Evolutionary conservation across 2,888 invertebrate genomes (phyloP), one percentile per base, ranked within the genome.

Genomic region (Athripsodes cinereus): DNA sequence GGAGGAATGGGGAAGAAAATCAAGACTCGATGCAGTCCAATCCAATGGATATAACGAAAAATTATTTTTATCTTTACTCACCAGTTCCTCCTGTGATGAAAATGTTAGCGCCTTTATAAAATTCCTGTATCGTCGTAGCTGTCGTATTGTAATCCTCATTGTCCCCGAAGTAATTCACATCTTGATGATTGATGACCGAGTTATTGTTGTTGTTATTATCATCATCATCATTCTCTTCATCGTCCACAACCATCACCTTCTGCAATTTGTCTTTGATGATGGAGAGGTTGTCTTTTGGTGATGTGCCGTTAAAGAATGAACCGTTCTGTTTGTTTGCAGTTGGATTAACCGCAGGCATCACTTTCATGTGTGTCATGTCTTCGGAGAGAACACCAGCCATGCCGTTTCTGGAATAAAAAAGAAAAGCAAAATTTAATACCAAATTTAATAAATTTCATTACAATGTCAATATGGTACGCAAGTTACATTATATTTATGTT

Each of bases 31-130:
- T n/a, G n/a, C n/a, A n/a, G n/a, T n/a, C n/a, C n/a, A n/a, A n/a
- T n/a, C n/a, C n/a, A n/a, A 26, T 26, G 10, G 26, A 26, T 26
- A 26, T 26, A 26, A 10, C 3, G 26, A 26, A 3, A 10, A 26
- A 26, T 26, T 10, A 6, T 26, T 26, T n/a, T n/a, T n/a, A n/a
- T n/a, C n/a, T n/a, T 26, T 3, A 35, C 22, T 71, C 60, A 78
- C 83, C 84, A 63, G 82, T 82, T 22, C 78, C 82, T 53, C 85
- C 85, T 26, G 85, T 83, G 22, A 85, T 74, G 6, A 85, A 72
- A 0, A 85, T 65, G 66, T 76, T 81, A 66, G 83, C 81, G 16
- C 80, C 78, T 60, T 76, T 69, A 62, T 82, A 85, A 70, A 84
- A 85, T 64, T 74, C 69, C 65, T 83, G 82, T 6, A 84, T 68